Base-by-base conservation (phyloP, 2,888 invertebrate species). In the Boloria selene region DNA sequence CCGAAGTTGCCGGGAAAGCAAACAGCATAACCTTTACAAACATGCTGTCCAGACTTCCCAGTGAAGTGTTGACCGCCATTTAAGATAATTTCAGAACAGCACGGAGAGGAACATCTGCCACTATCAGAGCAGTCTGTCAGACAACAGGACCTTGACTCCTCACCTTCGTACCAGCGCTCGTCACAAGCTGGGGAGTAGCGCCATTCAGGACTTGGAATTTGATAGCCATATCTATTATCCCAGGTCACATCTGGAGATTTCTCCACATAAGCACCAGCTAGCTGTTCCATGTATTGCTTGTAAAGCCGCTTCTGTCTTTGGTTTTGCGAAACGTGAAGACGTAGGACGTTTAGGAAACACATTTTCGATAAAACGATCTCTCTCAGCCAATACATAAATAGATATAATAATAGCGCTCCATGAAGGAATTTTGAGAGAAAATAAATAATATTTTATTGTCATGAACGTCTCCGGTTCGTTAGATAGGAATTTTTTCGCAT, bases 301-400 rank as follows among this genome's bases (percentile, higher is more conserved):
- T 92, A 93, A 22, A 93, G 75, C 7, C 91, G 82, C 79, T 93
- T 92, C 79, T 92, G 92, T 16, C 90, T 81, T 74, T 93, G 92
- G 65, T 82, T 90, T 71, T 93, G 93, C 16, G 90, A 88, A 49
- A 94, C 92, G 71, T 93, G 93, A 31, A 94, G 79, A 7, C 93
- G 88, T 51, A 94, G 74, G 54, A 94, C 90, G 79, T 93, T 93
- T 16, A 94, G 81, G 76, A 94, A 92, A 79, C 94, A 94, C 94
- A 94, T 94, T 76, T 89, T 49, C 82, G 18, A 45, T 44, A 14
- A 13, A 17, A 13, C 17, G n/a, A 45, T 69, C 69, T 73, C 70
- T 38, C 73, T 58, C 51, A 56, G 26, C 31, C 50, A 51, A 56
- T 54, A 13, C 38, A 18, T 14, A 13, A 47, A n/a, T 49, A 13